Evolutionary conservation across 2,797 vertebrate genomes (phyloP).

Genomic region (Urosaurus nigricauda): DNA sequence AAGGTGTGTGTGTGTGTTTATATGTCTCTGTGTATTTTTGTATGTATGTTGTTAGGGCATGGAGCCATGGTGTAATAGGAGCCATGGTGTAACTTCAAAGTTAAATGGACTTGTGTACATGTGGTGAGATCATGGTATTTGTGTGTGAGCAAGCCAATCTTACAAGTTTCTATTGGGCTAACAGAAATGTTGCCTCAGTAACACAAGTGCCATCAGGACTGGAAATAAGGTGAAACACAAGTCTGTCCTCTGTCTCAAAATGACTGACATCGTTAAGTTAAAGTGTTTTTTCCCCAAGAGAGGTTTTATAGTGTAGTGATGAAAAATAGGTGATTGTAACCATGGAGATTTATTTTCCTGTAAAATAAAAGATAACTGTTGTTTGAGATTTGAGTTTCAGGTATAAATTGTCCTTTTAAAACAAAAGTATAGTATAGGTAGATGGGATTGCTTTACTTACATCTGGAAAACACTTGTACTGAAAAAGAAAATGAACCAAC

Average conservation of each 20-base stretch:
- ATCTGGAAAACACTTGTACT: conserved; percentile 46
- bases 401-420: conserved; percentile 46
- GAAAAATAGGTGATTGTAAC: neutral
- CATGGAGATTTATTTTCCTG: conserved; percentile 26
- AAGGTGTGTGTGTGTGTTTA: neutral
- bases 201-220: neutral
- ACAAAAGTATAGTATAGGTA: conserved; percentile 41
- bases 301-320: conserved; percentile 38
- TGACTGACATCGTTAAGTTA: neutral
- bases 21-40: neutral
- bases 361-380: conserved; percentile 38
- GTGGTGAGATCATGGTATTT: neutral
- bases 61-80: neutral
- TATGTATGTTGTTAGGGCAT: neutral
- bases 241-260: neutral
- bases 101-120: neutral
- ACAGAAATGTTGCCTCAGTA: neutral
- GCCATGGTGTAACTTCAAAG: neutral
- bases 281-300: conserved; percentile 29
- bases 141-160: neutral
- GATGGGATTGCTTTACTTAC: conserved; percentile 42
- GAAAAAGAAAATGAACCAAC: conserved; percentile 54
- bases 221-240: conserved; percentile 7
- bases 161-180: neutral
- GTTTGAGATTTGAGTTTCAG: conserved; percentile 25